Conservation (phyloP, 1,140 invertebrate genomes). For the Magallana gigas region DNA sequence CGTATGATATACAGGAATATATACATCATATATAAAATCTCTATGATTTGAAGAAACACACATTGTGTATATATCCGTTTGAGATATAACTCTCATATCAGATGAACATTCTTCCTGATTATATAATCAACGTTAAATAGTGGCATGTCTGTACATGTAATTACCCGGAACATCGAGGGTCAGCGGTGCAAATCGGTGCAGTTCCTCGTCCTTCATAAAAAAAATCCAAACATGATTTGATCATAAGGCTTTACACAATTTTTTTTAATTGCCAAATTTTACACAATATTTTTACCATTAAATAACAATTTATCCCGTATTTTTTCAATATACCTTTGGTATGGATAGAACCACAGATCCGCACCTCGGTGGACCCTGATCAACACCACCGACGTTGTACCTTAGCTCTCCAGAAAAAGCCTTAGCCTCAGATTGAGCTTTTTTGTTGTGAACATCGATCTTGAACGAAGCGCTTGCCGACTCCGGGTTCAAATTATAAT, state of each 20-base stretch:
- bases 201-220: slow-evolving; percentile 9
- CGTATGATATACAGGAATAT: no score
- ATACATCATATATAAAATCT: no score
- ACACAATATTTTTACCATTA: no score
- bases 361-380: background rate
- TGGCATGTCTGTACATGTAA: no score
- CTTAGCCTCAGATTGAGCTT: background rate
- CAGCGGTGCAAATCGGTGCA: slow-evolving; percentile 21
- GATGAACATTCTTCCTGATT: no score
- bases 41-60: no score
- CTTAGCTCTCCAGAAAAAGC: slow-evolving; percentile 11
- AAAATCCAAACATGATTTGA: background rate
- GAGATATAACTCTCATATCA: no score
- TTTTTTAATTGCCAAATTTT: no score
- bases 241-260: no score
- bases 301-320: no score
- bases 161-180: slow-evolving; percentile 33
- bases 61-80: no score
- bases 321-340: background rate
- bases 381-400: background rate
- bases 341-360: background rate
- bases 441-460: background rate
- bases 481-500: background rate
- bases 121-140: no score
- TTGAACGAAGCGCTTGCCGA: background rate